Base-by-base conservation (phyloP, 2,888 invertebrate genomes). In the Tromatobia lineatoria region DNA sequence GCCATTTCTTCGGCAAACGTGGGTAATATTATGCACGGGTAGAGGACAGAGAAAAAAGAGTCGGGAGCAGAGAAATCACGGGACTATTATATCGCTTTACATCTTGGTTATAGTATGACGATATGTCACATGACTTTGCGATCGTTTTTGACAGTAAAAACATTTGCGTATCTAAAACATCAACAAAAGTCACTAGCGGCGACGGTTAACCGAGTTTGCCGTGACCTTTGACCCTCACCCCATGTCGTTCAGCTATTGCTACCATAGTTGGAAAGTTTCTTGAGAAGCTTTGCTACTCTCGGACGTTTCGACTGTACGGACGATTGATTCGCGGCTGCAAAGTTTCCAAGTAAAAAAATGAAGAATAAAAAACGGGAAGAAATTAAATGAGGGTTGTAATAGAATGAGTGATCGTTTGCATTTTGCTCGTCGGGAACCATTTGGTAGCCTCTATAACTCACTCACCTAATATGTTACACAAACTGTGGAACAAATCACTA, bases 91-190 rank as follows among this genome's bases (percentile, higher is more conserved):
- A 71, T 34, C 25, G 66, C 45, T 83, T 74, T 75, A 79, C 83
- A 75, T 83, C 61, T 79, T 83, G 79, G 83, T 79, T 83, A n/a
- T n/a, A 82, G 67, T 20, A 23, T 34, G 71, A 73, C 77, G 66
- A 67, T 59, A 20, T 42, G 78, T 71, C 78, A 64, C 34, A n/a
- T 42, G 47, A 2, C 8, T 42, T 23, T 18, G 8, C 25, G 50
- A 38, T 50, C 10, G 25, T 57, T 54, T 71, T 61, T 75, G 70
- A 79, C 83, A 75, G 54, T 18, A 74, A 82, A 74, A 78, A 69
- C 74, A 38, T 0, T 82, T 74, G 82, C 59, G 57, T 61, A 74
- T n/a, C n/a, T n/a, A n/a, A n/a, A n/a, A n/a, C n/a, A n/a, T 78
- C 78, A 69, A 23, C 25, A 47, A 74, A 74, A 59, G 73, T 74